Conservation (phyloP, 2,113 vertebrate species). For the human region GRCh38 chr5:36668001-36668500, state of each 20-base stretch:
- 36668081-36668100: background rate
- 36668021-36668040: background rate
- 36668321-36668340: constrained; percentile 67
- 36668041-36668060: background rate
- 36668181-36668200: constrained; percentile 49
- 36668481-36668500: background rate
- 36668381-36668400: constrained; percentile 74
- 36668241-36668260: background rate
- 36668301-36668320: constrained; percentile 64
- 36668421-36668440: constrained; percentile 79
- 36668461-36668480: background rate
- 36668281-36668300: constrained; percentile 16
- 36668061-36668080: background rate
- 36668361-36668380: constrained; percentile 75
- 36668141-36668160: constrained; percentile 35
- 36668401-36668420: constrained; percentile 80
- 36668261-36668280: background rate
- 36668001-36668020: background rate
- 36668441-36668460: constrained; percentile 84
- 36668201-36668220: constrained; percentile 24
- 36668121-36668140: constrained; percentile 10
- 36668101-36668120: constrained; percentile 31
- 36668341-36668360: constrained; percentile 25
- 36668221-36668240: constrained; percentile 44
- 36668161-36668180: constrained; percentile 44